Base-by-base conservation (phyloP, 2,888 invertebrate species). In the Resseliella maxima region DNA sequence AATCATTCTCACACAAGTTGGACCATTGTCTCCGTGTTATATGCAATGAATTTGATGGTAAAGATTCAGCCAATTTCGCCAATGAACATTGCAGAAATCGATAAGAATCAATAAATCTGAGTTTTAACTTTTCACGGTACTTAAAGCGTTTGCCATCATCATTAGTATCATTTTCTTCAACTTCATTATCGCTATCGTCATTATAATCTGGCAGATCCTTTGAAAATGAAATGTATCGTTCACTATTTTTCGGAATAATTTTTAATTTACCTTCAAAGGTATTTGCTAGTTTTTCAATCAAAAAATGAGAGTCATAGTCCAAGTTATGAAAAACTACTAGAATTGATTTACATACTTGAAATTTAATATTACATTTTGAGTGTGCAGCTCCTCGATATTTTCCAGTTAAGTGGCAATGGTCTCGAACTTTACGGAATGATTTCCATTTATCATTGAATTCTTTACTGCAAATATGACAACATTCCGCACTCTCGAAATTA, bases 331-430 rank as follows among this genome's bases (percentile, higher is more conserved):
- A 38, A 24, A 85, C 85, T 5, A 85, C 85, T 21, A 41, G 85
- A 24, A 85, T 24, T 1, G 36, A 10, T 41, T 36, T 36, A 1
- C n/a, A 38, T n/a, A 24, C 21, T 41, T 85, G 38, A 85, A 24
- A 85, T 35, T 85, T 38, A 5, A 85, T 0, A 41, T 85, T 85
- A n/a, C 85, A 85, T 3, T 38, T 21, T 35, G 38, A 38, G 41
- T 85, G 85, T 0, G 85, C 38, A 35, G 41, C 41, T n/a, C 88
- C 85, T 72, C 85, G 45, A 64, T 72, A 88, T 27, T 86, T 87
- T 24, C 87, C 87, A 18, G 87, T 87, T 1, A 88, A 46, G 64
- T 88, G 88, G 38, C 83, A 86, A 50, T 88, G 88, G 85, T 88
- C 87, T 18, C 86, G 87, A 21, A 87, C 87, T 35, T 36, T 72